Conservation (phyloP, 2,797 vertebrate genomes). For the Alfaro cultratus region DNA sequence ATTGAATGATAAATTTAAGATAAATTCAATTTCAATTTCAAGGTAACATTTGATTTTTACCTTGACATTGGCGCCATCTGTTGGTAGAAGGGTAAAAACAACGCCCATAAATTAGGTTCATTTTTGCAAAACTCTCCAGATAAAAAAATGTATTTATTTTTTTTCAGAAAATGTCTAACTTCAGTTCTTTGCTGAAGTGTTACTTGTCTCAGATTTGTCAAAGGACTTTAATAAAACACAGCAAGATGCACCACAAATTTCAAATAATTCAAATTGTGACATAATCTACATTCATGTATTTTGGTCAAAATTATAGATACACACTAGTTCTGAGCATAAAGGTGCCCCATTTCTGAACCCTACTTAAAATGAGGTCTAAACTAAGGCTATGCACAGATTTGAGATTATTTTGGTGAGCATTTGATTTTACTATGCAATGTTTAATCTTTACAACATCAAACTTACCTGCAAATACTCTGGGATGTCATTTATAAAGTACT, state of each 20-base stretch:
- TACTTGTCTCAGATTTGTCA: background rate
- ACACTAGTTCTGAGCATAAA: background rate
- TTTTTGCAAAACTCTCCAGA: background rate
- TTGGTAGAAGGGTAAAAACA: conserved; percentile 12
- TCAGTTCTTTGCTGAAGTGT: background rate
- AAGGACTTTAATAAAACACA: background rate
- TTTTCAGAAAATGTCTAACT: background rate
- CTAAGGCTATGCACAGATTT: background rate
- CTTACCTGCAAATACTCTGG: background rate
- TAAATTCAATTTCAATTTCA: background rate
- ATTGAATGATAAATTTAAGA: background rate
- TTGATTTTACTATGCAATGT: background rate
- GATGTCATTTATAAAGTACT: background rate
- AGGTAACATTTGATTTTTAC: background rate
- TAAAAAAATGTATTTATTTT: background rate
- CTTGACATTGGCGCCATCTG: conserved; percentile 47
- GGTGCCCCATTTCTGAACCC: background rate
- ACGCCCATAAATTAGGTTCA: background rate
- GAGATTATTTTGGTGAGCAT: background rate
- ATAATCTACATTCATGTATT: background rate
- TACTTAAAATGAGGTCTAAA: background rate
- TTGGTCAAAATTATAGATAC: background rate
- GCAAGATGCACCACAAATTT: background rate
- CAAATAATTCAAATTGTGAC: background rate
- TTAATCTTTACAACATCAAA: background rate